Evolutionary conservation across 2,888 invertebrate species (phyloP).

Genomic region (Sinhomidia bicolor): DNA sequence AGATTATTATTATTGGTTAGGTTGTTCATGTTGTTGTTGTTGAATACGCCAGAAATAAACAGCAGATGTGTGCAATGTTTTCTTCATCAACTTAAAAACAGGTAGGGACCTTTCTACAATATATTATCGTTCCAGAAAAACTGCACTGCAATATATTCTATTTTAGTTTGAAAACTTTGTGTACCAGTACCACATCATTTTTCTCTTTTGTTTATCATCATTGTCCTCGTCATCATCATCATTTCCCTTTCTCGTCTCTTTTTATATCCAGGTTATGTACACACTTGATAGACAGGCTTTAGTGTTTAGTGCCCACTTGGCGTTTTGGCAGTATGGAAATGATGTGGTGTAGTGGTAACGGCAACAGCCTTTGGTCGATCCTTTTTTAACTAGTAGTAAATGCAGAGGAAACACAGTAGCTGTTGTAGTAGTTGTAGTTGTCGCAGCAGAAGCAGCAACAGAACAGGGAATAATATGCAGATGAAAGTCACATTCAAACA

Average conservation of each 20-base stretch:
- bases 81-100: no score
- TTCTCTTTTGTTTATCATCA: neutral
- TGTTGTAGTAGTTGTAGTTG: no score
- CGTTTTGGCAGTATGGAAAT: constrained; percentile 17
- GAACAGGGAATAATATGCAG: neutral
- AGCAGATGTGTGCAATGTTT: no score
- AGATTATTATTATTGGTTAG: no score
- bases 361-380: neutral
- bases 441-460: no score
- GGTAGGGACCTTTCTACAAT: no score
- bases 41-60: no score
- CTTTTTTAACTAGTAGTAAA: neutral
- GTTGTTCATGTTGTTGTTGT: no score
- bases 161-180: neutral
- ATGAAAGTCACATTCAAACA: neutral
- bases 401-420: neutral
- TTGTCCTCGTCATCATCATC: neutral
- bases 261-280: constrained; percentile 2
- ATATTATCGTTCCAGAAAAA: no score
- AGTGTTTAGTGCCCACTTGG: constrained; percentile 18
- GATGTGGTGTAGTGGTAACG: neutral
- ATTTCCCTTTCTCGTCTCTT: neutral
- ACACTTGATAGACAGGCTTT: neutral
- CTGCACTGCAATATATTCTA: neutral
- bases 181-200: neutral